Evolutionary conservation across 2,797 vertebrate genomes (phyloP).

Genomic region (Siniperca scherzeri): DNA sequence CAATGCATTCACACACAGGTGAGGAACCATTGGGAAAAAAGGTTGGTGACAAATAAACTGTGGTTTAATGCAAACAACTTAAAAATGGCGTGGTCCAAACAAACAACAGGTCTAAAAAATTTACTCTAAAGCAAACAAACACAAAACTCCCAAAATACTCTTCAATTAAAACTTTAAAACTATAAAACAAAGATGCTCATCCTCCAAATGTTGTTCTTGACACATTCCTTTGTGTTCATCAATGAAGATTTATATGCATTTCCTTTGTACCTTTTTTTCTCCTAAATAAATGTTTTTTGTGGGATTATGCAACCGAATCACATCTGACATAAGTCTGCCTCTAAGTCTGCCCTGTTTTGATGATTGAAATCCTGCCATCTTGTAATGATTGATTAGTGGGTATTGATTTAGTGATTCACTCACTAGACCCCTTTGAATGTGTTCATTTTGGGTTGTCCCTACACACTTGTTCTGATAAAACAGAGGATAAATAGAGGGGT

Average conservation of each 20-base stretch:
- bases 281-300: neutral
- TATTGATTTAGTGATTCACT: slow-evolving; percentile 51
- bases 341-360: neutral
- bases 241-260: neutral
- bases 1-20: neutral
- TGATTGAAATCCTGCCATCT: slow-evolving; percentile 15
- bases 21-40: too few relatives aligned
- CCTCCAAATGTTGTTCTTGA: neutral
- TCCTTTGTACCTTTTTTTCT: neutral
- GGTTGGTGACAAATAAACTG: neutral
- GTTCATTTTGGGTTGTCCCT: slow-evolving; percentile 4
- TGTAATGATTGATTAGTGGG: slow-evolving; percentile 18
- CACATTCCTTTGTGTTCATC: neutral
- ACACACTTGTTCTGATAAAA: slow-evolving; percentile 4
- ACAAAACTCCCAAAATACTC: neutral
- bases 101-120: neutral
- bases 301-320: neutral
- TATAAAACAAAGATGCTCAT: neutral
- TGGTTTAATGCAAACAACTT: neutral
- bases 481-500: neutral
- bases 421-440: slow-evolving; percentile 19
- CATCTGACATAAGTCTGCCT: slow-evolving; percentile 9
- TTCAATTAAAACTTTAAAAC: neutral
- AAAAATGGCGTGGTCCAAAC: too few relatives aligned
- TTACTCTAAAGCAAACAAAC: neutral